Percentiles rank a stretch among this genome's conserved stretches.
These are phyloP conservation scores for Agrilus biguttatus DNA, from an alignment of 2,888 invertebrate species.

Conservation along the genomic window DNA sequence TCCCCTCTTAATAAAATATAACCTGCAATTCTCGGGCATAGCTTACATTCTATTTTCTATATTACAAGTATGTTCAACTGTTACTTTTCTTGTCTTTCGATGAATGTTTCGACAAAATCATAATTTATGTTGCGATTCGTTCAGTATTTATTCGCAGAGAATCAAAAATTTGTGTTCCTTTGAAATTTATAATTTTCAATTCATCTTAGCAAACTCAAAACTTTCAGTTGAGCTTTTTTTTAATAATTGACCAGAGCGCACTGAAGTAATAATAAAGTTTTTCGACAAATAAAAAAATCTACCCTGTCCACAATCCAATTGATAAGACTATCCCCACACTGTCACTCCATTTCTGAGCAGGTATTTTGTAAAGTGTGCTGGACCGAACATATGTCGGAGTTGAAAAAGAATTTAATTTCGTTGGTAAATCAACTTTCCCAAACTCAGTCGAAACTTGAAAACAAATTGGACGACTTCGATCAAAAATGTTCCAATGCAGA, in stretches of 20 bases:
- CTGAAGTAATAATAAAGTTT: neutral
- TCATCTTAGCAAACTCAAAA: neutral
- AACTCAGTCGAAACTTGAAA: slow-evolving; percentile 35
- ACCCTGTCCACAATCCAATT: no score
- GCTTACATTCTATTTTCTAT: no score
- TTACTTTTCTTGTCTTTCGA: no score
- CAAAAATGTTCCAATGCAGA: slow-evolving; percentile 39
- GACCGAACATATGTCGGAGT: slow-evolving; percentile 42
- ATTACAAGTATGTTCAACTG: no score
- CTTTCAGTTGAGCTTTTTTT: neutral
- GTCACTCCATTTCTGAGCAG: slow-evolving; percentile 24
- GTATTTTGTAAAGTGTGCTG: slow-evolving; percentile 47
- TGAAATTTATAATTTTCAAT: neutral
- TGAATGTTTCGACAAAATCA: no score
- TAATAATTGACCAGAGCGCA: no score
- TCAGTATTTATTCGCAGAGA: neutral
- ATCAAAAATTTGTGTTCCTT: neutral
- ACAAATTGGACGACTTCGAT: slow-evolving; percentile 42
- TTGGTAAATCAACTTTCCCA: slow-evolving; percentile 41
- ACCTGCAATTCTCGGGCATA: no score
- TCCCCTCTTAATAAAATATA: no score
- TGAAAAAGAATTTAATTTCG: slow-evolving; percentile 40
- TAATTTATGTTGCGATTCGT: no score
- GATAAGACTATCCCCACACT: no score
- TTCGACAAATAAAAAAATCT: neutral